Base-by-base conservation (phyloP, 2,113 vertebrate genomes). In the Silurus meridionalis region DNA sequence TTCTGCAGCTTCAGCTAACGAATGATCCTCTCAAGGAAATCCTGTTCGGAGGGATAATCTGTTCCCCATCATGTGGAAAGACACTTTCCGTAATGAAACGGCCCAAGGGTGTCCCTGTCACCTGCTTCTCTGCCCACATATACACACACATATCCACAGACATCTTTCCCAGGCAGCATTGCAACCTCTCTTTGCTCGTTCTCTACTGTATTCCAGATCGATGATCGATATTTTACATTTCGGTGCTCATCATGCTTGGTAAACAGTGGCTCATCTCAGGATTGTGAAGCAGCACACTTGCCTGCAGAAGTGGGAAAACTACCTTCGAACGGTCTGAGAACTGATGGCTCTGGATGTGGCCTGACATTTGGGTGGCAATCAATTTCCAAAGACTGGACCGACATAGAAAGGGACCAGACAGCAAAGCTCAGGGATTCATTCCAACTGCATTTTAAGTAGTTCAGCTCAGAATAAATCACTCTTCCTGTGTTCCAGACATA, bases 71-170 rank as follows among this genome's bases (percentile, higher is more conserved):
- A 94, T 93, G 91, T 93, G 94, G 93, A 94, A 93, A 94, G 94
- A 95, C 94, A 95, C 94, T 95, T 95, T 95, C 93, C 89, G 94
- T 95, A 95, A 95, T 95, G 94, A 95, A 95, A 95, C 93, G 94
- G 92, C 94, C 94, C 90, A 86, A 86, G 82, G 94, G 93, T 91
- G 91, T 94, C 92, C 92, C 91, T 90, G 92, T 94, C 93, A 93
- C 92, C 91, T 90, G 91, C 92, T 93, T 91, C 91, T 83, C 90
- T 91, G 91, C 89, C 92, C 57, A 37, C 88, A 80, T 37, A 37
- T 37, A 37, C 89, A 88, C 90, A 89, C 91, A 72, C 85, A 60
- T 63, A 25, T 52, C 82, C 80, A 75, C 75, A 77, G 53, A 61
- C n/a, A 64, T 58, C 79, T 61, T 37, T 37, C 37, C 37, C 50